Evolutionary conservation across 2,888 invertebrate species (phyloP).

Genomic region (Ceratothoa steindachneri): DNA sequence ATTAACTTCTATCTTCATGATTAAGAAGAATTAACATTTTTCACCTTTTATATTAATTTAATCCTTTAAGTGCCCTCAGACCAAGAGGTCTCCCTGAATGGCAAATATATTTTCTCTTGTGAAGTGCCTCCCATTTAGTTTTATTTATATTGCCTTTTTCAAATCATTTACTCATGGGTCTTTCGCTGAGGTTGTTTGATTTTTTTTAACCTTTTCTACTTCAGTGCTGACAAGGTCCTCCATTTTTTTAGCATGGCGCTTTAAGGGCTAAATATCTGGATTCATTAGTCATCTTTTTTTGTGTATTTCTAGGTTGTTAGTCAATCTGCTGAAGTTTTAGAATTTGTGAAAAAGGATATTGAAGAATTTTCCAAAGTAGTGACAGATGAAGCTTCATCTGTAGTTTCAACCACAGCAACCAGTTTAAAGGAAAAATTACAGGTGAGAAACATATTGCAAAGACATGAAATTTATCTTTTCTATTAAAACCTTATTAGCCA

Average conservation of each 20-base stretch:
- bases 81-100: too few species aligned
- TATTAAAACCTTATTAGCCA: neutral
- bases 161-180: too few species aligned
- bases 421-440: slow-evolving; percentile 67
- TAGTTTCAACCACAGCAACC: slow-evolving; percentile 63
- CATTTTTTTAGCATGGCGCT: too few species aligned
- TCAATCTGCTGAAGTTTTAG: slow-evolving; percentile 68
- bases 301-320: slow-evolving; percentile 29
- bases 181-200: too few species aligned
- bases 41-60: too few species aligned
- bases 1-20: too few species aligned
- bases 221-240: too few species aligned
- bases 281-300: neutral
- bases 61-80: too few species aligned
- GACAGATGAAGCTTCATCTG: slow-evolving; percentile 66
- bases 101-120: too few species aligned
- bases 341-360: slow-evolving; percentile 71
- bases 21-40: too few species aligned
- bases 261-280: neutral
- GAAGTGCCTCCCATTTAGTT: too few species aligned
- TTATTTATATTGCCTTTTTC: too few species aligned
- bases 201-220: neutral
- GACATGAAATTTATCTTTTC: neutral
- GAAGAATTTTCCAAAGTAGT: slow-evolving; percentile 70
- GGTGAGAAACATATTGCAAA: slow-evolving; percentile 57